Conservation (phyloP, 92 coral and sea anemone species). For the Chrysogorgia sp. region DNA sequence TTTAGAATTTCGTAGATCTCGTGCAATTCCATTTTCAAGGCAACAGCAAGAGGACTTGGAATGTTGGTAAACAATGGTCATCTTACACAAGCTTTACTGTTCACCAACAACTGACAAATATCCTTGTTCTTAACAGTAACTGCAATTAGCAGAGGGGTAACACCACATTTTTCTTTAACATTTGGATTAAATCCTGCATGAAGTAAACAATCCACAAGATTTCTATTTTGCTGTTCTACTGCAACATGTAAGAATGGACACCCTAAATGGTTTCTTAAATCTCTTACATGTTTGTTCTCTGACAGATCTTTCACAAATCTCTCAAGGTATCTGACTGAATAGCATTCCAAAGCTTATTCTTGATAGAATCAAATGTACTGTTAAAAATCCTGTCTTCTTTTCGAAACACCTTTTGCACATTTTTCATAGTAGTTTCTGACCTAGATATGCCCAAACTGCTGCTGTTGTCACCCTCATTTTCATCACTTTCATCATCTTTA, state of each 20-base stretch:
- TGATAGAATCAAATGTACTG: slow-evolving; percentile 25
- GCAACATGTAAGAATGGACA: slow-evolving; percentile 7
- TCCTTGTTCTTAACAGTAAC: slow-evolving; percentile 2
- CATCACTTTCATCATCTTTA: too few species aligned
- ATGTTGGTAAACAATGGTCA: slow-evolving; percentile 50
- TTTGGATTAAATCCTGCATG: slow-evolving; percentile 27
- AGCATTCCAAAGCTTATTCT: slow-evolving; percentile 42
- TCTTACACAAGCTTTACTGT: slow-evolving; percentile 33
- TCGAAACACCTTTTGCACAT: slow-evolving; percentile 25
- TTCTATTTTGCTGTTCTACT: slow-evolving; percentile 16
- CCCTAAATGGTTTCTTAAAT: slow-evolving; percentile 6
- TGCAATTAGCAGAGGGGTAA: slow-evolving; percentile 17
- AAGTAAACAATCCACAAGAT: slow-evolving; percentile 11
- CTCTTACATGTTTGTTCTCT: slow-evolving; percentile 10
- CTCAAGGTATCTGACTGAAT: slow-evolving; percentile 36
- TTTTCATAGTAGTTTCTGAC: slow-evolving; percentile 31
- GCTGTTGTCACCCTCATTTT: slow-evolving; percentile 21
- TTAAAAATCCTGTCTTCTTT: slow-evolving; percentile 38
- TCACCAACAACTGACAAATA: slow-evolving; percentile 11
- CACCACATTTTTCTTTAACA: slow-evolving; percentile 18
- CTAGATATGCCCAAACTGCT: not conserved
- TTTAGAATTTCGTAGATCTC: slow-evolving; percentile 45
- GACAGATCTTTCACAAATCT: slow-evolving; percentile 38
- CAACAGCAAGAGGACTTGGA: slow-evolving; percentile 62
- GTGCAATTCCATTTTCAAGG: slow-evolving; percentile 54